Evolutionary conservation across 2,888 invertebrate species (phyloP), one percentile per base, ranked within the genome.

Genomic region (Poecilus cupreus): DNA sequence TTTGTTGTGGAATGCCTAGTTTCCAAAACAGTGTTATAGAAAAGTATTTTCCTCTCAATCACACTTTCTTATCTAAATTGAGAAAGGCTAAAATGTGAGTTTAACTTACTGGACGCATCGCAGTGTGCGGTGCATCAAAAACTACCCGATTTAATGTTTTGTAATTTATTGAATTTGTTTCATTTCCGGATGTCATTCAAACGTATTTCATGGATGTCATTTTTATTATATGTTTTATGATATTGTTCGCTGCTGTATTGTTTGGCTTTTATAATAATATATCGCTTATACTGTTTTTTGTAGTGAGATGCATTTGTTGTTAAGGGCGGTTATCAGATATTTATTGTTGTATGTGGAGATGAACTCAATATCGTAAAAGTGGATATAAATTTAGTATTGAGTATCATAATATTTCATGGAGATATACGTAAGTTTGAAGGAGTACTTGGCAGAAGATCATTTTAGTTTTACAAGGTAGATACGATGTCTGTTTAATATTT

Each of bases 121-220:
- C n/a, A 43, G 43, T 43, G 3, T 43, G 43, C 43, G 11, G 11
- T 43, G 43, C 51, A 51, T 51, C 16, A 51, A 51, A 51, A 18
- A 32, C 51, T 3, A 13, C 18, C 18, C 18, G 51, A 51, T 51
- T 51, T 51, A 16, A 18, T 18, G 51, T 51, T 51, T 43, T 51
- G 51, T 18, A 51, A 51, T 51, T 51, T 51, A 51, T 51, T 51
- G 18, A 51, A 51, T 51, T 51, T 51, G 20, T 51, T 43, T 51
- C 51, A 51, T 51, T 51, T 51, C 16, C 51, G 51, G 16, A 18
- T 51, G 51, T 51, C 51, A 51, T 51, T 51, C 18, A 8, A 13
- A 18, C 16, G 18, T 18, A 18, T 43, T 43, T 43, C 43, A 43
- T 32, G 32, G 32, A 5, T 32, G 32, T n/a, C n/a, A 2, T 13